A percentile compares a stretch with the other conserved stretches of the same genome.
These are phyloP conservation scores for Pygoscelis antarcticus DNA, from an alignment of 2,113 vertebrate species.

Conservation along the genomic window DNA sequence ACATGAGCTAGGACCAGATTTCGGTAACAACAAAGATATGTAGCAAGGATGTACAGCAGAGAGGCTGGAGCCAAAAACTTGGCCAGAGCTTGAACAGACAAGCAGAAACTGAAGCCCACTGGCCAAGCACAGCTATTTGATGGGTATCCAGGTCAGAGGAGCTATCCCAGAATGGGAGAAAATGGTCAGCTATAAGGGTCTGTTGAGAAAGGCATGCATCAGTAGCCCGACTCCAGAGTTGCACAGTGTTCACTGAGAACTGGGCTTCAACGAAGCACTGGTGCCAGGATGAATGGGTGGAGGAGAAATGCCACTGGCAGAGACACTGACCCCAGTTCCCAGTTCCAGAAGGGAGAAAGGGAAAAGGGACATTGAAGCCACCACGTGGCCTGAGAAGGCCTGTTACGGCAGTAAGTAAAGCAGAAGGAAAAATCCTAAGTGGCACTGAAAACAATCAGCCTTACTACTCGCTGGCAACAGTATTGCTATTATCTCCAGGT, in stretches of 20 bases:
- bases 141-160: not conserved
- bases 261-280: not conserved
- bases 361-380: not conserved
- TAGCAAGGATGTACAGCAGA: not conserved
- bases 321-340: not conserved
- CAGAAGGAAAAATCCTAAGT: not conserved
- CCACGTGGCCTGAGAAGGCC: fast-evolving
- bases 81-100: not conserved
- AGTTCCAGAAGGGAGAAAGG: not conserved
- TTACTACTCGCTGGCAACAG: not conserved
- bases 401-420: not conserved
- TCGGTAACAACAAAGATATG: not conserved
- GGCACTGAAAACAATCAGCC: not conserved
- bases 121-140: not conserved
- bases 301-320: not conserved
- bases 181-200: not conserved
- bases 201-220: not conserved
- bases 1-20: not conserved
- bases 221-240: not conserved
- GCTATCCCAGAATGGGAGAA: not conserved
- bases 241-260: not conserved
- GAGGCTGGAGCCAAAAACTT: not conserved
- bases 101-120: not conserved
- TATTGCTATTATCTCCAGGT: not conserved
- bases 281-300: not conserved